Evolutionary conservation across 2,797 vertebrate species (phyloP), one percentile per base, ranked within the genome.

Genomic region (Helarctos malayanus): DNA sequence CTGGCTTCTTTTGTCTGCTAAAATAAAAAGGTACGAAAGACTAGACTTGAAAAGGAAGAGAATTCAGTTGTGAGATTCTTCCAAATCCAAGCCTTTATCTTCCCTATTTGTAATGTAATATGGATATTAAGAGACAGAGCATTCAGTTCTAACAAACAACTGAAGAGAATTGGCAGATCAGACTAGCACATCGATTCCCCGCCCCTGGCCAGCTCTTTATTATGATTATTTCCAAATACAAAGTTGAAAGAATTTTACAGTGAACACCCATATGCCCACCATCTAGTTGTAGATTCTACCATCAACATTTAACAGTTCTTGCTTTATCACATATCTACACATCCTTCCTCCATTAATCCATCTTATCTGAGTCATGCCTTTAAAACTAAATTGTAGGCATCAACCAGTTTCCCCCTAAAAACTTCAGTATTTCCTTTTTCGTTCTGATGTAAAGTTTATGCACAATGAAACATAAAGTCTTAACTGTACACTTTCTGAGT

Each of bases 21-120:
- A 96, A 93, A 96, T 97, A 92, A 97, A 96, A 96, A 88, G 59
- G 12, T 92, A 90, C 49, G 29, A 96, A 95, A 95, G 89, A 83
- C 92, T 79, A 93, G 78, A 93, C 86, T 47, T 95, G 63, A 94
- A 95, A 97, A 90, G 61, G 68, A 80, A 96, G 97, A 93, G 29
- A 94, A 97, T 23, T 90, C 87, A 95, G 83, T 93, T 71, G 73
- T 32, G 91, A 92, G 81, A 92, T 79, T 78, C 63, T 95, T 94
- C 82, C 65, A 91, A 93, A 97, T 25, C 73, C 54, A 91, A 92
- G 81, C 14, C 57, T 93, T 92, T 16, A 86, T 87, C 61, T 87
- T 89, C 41, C 79, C 27, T 56, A 49, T 61, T 89, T 94, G 59
- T 95, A 87, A 89, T 65, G 52, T 92, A 94, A 69, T 69, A 78